Evolutionary conservation across 2,888 invertebrate species (phyloP), one percentile per base, ranked within the genome.

Genomic region (Drosophila nr. perissopoda): DNA sequence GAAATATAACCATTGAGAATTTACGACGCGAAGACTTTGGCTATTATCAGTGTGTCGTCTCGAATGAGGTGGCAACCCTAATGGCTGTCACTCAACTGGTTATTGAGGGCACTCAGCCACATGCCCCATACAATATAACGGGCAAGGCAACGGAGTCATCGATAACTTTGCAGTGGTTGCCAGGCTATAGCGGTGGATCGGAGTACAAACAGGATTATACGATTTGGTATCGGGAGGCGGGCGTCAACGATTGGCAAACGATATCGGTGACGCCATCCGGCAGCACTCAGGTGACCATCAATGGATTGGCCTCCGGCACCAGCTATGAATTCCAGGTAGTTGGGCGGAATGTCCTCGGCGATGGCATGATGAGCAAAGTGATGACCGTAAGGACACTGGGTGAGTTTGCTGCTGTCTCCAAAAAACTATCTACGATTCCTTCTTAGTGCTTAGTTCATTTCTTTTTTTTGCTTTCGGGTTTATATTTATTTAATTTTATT

Each of bases 311-410:
- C 83, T 98, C 98, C 13, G 97, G 97, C 79, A 98, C 98, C 48
- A 96, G 96, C 67, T 99, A 99, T 94, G 98, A 99, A 94, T 99
- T 99, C 94, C 98, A 98, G 94, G 98, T 99, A 69, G 96, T 98
- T 88, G 98, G 99, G 69, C 97, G 98, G 92, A 99, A 99, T 93
- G 96, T 97, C 18, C 95, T 98, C 66, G 99, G 99, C 76, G 98
- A 98, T 91, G 99, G 99, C 76, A 97, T 98, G 96, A 97, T 97
- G 95, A 98, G 98, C 94, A 97, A 98, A 94, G 96, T 97, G 73
- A 97, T 98, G 92, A 97, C 96, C 69, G 97, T 98, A 83, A 95
- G 96, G 92, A 99, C 99, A 67, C 94, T 97, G 91, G 98, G 98
- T 98, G 94, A 93, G 93, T 45, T 45, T 45, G 45, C 45, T 93